phyloP scores from a whole-genome alignment of 2,113 vertebrate species.

The Pleuronectes platessa region DNA sequence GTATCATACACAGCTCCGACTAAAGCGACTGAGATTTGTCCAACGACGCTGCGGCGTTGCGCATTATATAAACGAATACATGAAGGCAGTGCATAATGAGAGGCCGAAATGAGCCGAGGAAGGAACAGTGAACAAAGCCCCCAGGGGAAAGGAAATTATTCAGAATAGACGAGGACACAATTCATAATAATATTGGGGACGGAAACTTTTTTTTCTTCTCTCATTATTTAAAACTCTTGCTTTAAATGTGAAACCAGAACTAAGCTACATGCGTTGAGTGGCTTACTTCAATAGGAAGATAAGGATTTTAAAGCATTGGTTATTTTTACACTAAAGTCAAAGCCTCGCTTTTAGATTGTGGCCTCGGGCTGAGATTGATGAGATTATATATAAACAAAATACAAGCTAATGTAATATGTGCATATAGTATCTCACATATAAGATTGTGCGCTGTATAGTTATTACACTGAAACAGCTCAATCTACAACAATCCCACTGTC shows the following conservation, averaged over 20 bases:
- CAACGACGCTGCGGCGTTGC: conserved; percentile 60
- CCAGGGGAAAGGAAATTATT: conserved; percentile 69
- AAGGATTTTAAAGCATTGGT: conserved; percentile 26
- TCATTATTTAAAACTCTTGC: conserved; percentile 51
- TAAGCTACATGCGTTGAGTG: conserved; percentile 14
- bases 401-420: conserved; percentile 29
- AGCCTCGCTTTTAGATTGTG: conserved; percentile 30
- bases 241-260: conserved; percentile 53
- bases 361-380: conserved; percentile 9
- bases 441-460: conserved; percentile 10
- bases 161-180: conserved; percentile 65
- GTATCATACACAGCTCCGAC: conserved; percentile 48
- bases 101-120: conserved; percentile 72
- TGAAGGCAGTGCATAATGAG: conserved; percentile 75
- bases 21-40: conserved; percentile 55
- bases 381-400: conserved; percentile 28
- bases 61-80: conserved; percentile 72
- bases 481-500: conserved; percentile 23
- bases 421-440: conserved; percentile 13
- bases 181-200: conserved; percentile 63
- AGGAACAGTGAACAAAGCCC: conserved; percentile 66
- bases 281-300: conserved; percentile 44
- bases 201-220: conserved; percentile 55
- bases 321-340: conserved; percentile 24
- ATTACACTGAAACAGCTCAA: conserved; percentile 4